These are phyloP conservation scores for Vulpes vulpes DNA, from an alignment of 2,113 vertebrate genomes.

Conservation along the genomic window DNA sequence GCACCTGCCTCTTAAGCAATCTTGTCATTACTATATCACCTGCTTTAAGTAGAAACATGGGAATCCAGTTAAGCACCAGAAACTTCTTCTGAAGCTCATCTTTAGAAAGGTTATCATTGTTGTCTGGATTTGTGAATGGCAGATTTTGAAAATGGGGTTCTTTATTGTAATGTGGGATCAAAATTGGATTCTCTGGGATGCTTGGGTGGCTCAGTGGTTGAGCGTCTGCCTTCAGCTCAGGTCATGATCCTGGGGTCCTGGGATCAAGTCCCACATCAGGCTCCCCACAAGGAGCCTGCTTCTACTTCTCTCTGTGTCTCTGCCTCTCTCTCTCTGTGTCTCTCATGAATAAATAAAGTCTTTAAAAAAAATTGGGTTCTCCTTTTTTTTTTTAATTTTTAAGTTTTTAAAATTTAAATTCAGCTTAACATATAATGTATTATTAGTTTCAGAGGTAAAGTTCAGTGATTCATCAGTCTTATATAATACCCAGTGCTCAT, in stretches of 20 bases:
- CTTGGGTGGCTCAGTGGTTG: too few species aligned
- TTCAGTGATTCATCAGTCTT: neutral
- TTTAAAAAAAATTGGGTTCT: too few species aligned
- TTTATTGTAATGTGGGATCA: constrained; percentile 22
- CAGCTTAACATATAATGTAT: neutral
- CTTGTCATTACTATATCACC: neutral
- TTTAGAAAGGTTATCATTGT: neutral
- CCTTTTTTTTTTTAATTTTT: neutral
- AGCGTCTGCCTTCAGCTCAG: too few species aligned
- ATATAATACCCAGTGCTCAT: neutral
- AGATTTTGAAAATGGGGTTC: constrained; percentile 28
- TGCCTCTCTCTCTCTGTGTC: too few species aligned
- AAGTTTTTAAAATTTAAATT: neutral
- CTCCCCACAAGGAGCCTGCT: too few species aligned
- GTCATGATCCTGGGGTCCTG: too few species aligned
- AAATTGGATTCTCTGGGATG: neutral
- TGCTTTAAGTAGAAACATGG: neutral
- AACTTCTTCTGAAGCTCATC: neutral
- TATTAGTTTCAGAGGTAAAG: neutral
- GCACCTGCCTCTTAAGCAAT: neutral
- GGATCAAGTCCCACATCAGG: too few species aligned
- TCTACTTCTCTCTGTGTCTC: too few species aligned
- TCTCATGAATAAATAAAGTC: too few species aligned
- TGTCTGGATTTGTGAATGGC: neutral
- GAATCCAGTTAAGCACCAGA: neutral